Base-by-base conservation (phyloP, 2,888 invertebrate species). In the Andrena dorsata region DNA sequence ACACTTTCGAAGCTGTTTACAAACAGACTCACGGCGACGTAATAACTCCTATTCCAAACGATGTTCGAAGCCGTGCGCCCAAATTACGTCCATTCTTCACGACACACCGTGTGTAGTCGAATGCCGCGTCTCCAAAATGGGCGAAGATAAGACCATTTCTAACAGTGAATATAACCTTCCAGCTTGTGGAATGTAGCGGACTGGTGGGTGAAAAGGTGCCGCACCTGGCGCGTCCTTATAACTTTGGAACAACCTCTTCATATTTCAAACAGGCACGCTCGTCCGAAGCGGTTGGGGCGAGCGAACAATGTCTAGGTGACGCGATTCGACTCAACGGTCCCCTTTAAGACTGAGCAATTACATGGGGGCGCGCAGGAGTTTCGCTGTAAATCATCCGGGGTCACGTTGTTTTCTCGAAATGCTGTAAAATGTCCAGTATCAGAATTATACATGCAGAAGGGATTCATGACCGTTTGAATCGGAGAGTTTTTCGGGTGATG, bases 171-270 rank as follows among this genome's bases (percentile, higher is more conserved):
- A 76, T 84, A 74, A 58, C 66, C 49, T 63, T 51, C 70, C 56
- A 7, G 58, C 16, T 26, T 47, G 61, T 20, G 72, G 47, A 58
- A 76, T 71, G 64, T 65, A 60, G 23, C 32, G 53, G 32, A 58
- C n/a, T 66, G 32, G 53, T 66, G 65, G 74, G 79, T 60, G 72
- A 66, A 83, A 41, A 74, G 86, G 76, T 76, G 85, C 76, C 77
- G 79, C 85, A 86, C 80, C 82, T 87, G 89, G 76, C 76, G 73
- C 79, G 61, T 78, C 81, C 85, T 87, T 82, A 83, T 87, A 89
- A 90, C 86, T 88, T 89, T 41, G 61, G 70, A 84, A 87, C 84
- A 85, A 85, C 84, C 81, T 79, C 82, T 83, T 86, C 89, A 86
- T 90, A 89, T 88, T 88, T 89, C 79, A 90, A 78, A 63, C 73